Evolutionary conservation across 2,888 invertebrate genomes (phyloP), one percentile per base, ranked within the genome.

Genomic region (Lampropteryx suffumata): DNA sequence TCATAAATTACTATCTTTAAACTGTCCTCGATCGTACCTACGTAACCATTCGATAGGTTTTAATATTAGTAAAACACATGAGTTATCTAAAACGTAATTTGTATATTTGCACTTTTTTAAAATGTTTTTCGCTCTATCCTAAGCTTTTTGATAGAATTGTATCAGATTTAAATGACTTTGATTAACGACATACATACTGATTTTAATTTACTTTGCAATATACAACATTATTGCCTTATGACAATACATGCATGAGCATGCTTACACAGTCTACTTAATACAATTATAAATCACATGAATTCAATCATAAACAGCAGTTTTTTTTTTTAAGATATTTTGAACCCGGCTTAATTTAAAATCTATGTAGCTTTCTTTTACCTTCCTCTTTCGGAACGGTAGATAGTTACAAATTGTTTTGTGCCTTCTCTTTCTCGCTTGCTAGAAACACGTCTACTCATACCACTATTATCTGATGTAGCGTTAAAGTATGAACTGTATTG

Each of bases 351-450:
- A 34, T 47, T 47, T 41, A 7, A 29, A 48, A 29, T 10, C 10
- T 46, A 36, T 34, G 17, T 40, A 48, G 47, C 44, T 48, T 52
- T 21, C 39, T 30, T 40, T 45, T 50, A 47, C 50, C 49, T 46
- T 50, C 44, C 53, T 34, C 49, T 39, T 17, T 55, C 29, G 46
- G 50, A 55, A 39, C 46, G 54, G 49, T 54, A 46, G 45, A 42
- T 50, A 17, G 17, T 36, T 32, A 45, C n/a, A 29, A 43, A 35
- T 4, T 17, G 17, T 37, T 17, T 36, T 43, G 12, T 44, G 47
- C 48, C 21, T 53, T 50, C 36, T 34, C 27, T 17, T 17, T 46
- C 17, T 50, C 47, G 61, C 58, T 58, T 60, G 10, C 50, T 49
- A n/a, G n/a, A n/a, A n/a, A n/a, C n/a, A n/a, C n/a, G n/a, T n/a